Percentiles rank a stretch among this genome's conserved stretches.
Conservation (phyloP, 2,113 vertebrate species). For the Brienomyrus longianalis region DNA sequence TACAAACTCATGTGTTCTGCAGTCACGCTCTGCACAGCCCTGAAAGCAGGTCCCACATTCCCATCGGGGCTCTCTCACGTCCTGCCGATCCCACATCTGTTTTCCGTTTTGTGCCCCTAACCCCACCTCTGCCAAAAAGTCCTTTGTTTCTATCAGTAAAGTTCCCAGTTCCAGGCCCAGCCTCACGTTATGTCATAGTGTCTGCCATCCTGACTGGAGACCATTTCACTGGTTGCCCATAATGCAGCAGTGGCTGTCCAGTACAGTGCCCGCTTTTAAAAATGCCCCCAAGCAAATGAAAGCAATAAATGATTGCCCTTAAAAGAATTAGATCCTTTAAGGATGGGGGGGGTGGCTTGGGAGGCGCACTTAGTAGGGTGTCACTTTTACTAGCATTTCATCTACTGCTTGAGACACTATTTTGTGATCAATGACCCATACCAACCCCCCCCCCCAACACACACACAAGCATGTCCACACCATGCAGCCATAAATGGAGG, state of each 20-base stretch:
- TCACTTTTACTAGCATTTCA: conserved; percentile 6
- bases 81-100: neutral
- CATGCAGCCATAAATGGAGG: conserved; percentile 30
- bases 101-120: neutral
- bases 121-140: neutral
- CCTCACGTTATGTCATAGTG: neutral
- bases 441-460: conserved; percentile 1
- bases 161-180: neutral
- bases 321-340: neutral
- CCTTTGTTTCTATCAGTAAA: neutral
- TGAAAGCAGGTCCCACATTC: neutral
- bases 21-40: neutral
- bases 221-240: neutral
- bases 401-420: conserved; percentile 25
- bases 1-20: neutral
- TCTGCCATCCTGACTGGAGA: neutral
- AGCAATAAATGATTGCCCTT: neutral
- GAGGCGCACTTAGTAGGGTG: neutral
- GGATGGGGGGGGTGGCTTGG: neutral
- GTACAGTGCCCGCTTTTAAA: neutral
- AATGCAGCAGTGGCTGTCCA: neutral
- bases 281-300: neutral
- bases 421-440: conserved; percentile 24
- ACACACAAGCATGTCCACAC: conserved; percentile 22
- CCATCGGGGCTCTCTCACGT: neutral